Conservation (phyloP, 2,888 invertebrate species). For the Pharmacophagus antenor region DNA sequence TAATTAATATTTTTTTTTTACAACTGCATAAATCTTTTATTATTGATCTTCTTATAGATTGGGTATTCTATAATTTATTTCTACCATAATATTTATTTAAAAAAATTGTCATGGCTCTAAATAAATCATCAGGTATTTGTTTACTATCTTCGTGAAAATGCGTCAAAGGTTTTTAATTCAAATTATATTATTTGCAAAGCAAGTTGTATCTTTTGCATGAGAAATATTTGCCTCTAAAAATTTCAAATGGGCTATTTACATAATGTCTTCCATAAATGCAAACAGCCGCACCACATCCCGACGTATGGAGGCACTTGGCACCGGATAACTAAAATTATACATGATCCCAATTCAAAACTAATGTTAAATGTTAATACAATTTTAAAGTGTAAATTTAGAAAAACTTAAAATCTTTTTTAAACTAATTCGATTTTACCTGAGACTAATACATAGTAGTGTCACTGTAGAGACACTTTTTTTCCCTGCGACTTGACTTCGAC, state of each 20-base stretch:
- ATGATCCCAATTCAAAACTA: slow-evolving; percentile 13
- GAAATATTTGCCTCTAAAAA: slow-evolving; percentile 42
- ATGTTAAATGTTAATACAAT: slow-evolving; percentile 4
- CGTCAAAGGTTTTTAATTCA: slow-evolving; percentile 46
- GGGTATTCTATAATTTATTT: not conserved
- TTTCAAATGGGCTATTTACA: slow-evolving; percentile 40
- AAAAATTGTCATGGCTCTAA: not conserved
- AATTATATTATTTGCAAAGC: slow-evolving; percentile 46
- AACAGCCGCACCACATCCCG: slow-evolving; percentile 28
- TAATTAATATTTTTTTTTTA: not conserved
- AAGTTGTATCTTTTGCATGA: slow-evolving; percentile 44
- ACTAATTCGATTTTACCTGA: not conserved
- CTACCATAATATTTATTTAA: not conserved
- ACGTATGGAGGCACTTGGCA: slow-evolving; percentile 11
- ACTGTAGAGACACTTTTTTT: not conserved
- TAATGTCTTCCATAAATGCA: slow-evolving; percentile 35
- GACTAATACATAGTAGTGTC: not conserved
- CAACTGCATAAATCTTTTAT: not conserved
- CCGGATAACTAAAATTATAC: slow-evolving; percentile 21
- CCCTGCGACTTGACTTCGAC: not conserved
- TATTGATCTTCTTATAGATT: not conserved
- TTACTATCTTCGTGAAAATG: slow-evolving; percentile 37
- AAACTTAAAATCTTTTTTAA: not conserved
- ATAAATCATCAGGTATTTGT: slow-evolving; percentile 8
- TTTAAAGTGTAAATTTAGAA: slow-evolving; percentile 12